phyloP scores from a whole-genome alignment of 1,140 invertebrate genomes.

The Thereuonema tuberculata region DNA sequence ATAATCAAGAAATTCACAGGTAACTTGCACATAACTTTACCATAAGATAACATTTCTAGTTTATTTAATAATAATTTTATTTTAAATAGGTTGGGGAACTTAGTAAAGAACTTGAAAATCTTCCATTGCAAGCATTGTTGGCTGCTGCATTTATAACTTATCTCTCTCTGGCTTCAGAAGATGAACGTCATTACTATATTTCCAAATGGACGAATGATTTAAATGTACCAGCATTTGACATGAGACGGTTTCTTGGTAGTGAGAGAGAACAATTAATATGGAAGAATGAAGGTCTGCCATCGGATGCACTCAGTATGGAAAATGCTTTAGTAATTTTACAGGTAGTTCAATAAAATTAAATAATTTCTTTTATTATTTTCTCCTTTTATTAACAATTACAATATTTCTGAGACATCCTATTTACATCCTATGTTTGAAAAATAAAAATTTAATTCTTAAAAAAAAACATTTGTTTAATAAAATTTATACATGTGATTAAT shows the following conservation, averaged over 20 bases:
- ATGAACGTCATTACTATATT: conserved; percentile 43
- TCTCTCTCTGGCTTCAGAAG: conserved; percentile 50
- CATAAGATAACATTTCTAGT: too few species aligned
- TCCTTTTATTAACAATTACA: too few species aligned
- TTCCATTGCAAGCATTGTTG: conserved; percentile 49
- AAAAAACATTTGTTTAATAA: too few species aligned
- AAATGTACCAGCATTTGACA: conserved; percentile 42
- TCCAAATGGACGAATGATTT: conserved; percentile 43
- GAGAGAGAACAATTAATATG: conserved; percentile 72
- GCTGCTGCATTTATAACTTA: conserved; percentile 65
- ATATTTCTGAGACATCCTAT: too few species aligned
- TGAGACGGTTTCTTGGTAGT: conserved; percentile 52
- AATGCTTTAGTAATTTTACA: conserved; percentile 67
- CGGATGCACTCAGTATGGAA: conserved; percentile 61
- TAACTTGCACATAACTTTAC: too few species aligned
- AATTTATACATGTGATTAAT: too few species aligned
- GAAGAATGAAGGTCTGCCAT: conserved; percentile 69
- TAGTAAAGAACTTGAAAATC: conserved; percentile 40
- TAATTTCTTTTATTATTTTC: too few species aligned
- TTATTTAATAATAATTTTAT: too few species aligned
- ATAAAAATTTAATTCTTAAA: too few species aligned
- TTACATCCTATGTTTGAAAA: too few species aligned
- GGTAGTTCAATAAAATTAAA: too few species aligned
- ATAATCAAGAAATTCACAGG: too few species aligned
- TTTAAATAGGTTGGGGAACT: conserved; percentile 39